A percentile compares a stretch with the other conserved stretches of the same genome.
Conservation (phyloP, 2,113 vertebrate genomes). For the Pluvialis apricaria region DNA sequence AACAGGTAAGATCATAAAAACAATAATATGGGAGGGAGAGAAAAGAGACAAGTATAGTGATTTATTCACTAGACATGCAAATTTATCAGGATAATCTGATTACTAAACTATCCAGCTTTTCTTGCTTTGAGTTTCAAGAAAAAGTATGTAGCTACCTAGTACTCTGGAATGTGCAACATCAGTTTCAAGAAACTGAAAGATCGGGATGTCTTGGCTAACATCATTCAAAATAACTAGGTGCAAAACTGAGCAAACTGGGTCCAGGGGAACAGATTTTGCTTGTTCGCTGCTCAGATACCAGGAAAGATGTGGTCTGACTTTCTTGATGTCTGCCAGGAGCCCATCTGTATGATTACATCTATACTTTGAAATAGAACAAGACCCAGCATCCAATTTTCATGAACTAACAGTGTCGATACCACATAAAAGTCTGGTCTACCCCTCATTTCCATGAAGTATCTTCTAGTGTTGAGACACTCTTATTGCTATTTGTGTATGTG, state of each 20-base stretch:
- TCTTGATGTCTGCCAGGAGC: neutral
- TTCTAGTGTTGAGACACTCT: neutral
- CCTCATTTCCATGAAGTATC: neutral
- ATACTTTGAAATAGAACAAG: neutral
- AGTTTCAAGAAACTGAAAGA: neutral
- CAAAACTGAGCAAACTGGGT: neutral
- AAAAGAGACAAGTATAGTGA: fast-evolving
- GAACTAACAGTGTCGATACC: neutral
- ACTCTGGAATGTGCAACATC: neutral
- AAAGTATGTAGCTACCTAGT: neutral
- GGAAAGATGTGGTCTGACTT: neutral
- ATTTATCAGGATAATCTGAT: neutral
- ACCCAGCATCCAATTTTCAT: neutral
- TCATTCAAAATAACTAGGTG: neutral
- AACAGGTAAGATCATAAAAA: neutral
- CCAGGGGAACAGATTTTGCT: neutral
- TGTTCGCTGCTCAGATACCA: neutral
- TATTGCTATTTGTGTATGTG: neutral
- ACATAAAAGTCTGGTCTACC: neutral
- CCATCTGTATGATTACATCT: neutral
- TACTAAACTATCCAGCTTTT: neutral
- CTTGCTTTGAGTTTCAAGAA: neutral
- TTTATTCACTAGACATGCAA: neutral
- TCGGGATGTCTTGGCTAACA: neutral
- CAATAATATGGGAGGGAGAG: neutral